Evolutionary conservation across 2,113 vertebrate genomes (phyloP), one percentile per base, ranked within the genome.

Genomic region (Microcebus murinus): DNA sequence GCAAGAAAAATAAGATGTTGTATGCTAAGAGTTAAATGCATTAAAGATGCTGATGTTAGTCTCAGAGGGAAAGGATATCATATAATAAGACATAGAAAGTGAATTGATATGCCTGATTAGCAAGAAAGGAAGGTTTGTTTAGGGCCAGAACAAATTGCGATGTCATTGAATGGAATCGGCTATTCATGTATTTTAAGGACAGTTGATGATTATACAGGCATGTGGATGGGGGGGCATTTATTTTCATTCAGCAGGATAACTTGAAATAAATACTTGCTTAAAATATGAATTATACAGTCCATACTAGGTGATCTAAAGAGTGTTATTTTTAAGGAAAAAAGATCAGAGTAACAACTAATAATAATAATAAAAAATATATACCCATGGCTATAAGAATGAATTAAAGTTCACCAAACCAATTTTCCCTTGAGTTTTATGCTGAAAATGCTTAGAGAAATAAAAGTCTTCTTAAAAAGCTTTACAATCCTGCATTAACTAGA

Each of bases 201-300:
- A 3, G 1, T 0, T 52, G 4, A 2, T 8, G 48, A 59, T 11
- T 21, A 18, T 8, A 17, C 6, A n/a, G 36, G 10, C 14, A 8
- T 3, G 29, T 1, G 21, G 36, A 12, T 6, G 6, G 15, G 1
- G 1, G 6, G 65, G 29, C 48, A 48, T 31, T 34, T 18, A 3
- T 29, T 48, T 57, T 74, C 21, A 48, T 29, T 31, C 79, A 12
- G 48, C 14, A 68, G 5, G 31, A n/a, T 36, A 11, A 48, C 25
- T 20, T 71, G 36, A 20, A 42, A 34, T 31, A 57, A 12, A 15
- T 23, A 21, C 2, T 63, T 42, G 8, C 8, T 27, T 15, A 63
- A 0, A 39, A n/a, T 55, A 20, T n/a, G 21, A n/a, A 14, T 39
- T 39, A 20, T 21, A 5, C 2, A 31, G 31, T 5, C 5, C 31